Base-by-base conservation (phyloP, 2,113 vertebrate species). In the Nycticorax nycticorax region DNA sequence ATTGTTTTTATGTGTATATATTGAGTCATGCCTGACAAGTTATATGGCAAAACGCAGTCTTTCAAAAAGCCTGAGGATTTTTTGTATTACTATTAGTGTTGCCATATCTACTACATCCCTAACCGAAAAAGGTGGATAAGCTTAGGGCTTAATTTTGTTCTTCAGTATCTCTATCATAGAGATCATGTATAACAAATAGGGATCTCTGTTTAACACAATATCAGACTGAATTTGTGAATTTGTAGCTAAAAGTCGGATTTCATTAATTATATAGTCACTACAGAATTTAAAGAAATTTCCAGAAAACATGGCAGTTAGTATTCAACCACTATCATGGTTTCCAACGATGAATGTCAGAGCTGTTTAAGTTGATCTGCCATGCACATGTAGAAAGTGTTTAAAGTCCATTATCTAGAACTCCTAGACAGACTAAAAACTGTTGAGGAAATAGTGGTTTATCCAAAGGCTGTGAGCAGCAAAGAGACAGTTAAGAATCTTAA, bases 51-150 rank as follows among this genome's bases (percentile, higher is more conserved):
- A 64, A 88, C 37, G 6, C 17, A 55, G 37, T 41, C 8, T 86
- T 79, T 8, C 27, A 88, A 71, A 85, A 71, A 48, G 2, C 5
- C 24, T 13, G 1, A 5, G 6, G 0, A 0, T 73, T 80, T 89
- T 53, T 37, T 12, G 9, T 62, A 7, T 24, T 93, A 6, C 7
- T 59, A 2, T 4, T 68, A 47, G 10, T 22, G 20, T 68, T 92
- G 14, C 7, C 83, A 52, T 17, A 41, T 63, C 28, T 68, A 22
- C 12, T 79, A 47, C 4, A 37, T 50, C 28, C 35, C 5, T 76
- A 64, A n/a, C 6, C 11, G 28, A 18, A 66, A 88, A 71, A 62
- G 3, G 2, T 53, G 14, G 5, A 41, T 41, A n/a, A 73, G 12
- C 9, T 63, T 41, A 43, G 50, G n/a, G 9, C 13, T 88, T 32